Conservation (phyloP, 1,140 invertebrate genomes). For the Aphis craccivora region DNA sequence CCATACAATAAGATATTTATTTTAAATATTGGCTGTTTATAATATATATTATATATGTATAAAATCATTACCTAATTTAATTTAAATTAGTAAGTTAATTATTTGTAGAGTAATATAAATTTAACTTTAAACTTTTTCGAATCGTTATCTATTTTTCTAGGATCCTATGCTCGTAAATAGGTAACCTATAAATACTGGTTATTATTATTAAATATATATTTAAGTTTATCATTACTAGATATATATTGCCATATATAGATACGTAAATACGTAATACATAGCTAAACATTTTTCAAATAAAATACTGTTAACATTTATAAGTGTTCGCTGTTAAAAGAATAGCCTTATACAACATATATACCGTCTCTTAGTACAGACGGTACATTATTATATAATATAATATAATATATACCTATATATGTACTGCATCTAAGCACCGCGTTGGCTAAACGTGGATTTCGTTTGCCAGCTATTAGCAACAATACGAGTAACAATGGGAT, state of each 20-base stretch:
- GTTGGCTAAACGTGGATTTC: background rate
- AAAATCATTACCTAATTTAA: no score
- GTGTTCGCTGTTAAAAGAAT: background rate
- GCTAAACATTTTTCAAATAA: background rate
- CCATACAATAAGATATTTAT: no score
- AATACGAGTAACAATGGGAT: constrained; percentile 32
- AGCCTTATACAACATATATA: background rate
- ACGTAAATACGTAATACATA: background rate
- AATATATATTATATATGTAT: no score
- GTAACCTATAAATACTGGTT: background rate
- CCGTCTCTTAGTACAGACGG: background rate
- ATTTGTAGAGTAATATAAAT: no score
- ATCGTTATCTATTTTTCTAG: no score
- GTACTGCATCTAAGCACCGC: background rate
- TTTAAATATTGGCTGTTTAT: no score
- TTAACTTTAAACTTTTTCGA: no score
- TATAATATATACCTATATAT: background rate
- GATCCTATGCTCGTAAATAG: background rate
- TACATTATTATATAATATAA: background rate
- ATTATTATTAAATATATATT: constrained; percentile 3
- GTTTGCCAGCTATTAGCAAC: constrained; percentile 46
- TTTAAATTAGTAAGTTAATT: no score
- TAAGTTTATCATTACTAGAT: background rate
- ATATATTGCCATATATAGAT: background rate
- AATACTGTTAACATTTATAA: background rate